These are phyloP conservation scores for Lasioglossum figueresi DNA, from an alignment of 2,888 invertebrate species.

Conservation along the genomic window DNA sequence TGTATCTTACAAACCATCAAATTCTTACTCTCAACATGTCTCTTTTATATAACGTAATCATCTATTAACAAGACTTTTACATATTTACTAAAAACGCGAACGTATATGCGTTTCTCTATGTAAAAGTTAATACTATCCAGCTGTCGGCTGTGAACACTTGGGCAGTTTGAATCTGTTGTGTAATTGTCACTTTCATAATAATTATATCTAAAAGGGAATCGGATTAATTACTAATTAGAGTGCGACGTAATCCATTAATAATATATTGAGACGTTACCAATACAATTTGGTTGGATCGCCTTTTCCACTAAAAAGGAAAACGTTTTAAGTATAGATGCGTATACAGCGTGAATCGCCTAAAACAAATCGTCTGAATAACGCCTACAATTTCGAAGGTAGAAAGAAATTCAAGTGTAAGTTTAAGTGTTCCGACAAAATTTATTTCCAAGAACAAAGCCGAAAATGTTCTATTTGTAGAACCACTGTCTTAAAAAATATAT, in stretches of 20 bases:
- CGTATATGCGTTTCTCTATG: slow-evolving; percentile 66
- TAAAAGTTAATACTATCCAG: slow-evolving; percentile 76
- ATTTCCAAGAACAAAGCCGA: neutral
- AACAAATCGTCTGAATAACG: neutral
- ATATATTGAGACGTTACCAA: slow-evolving; percentile 1
- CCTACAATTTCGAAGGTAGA: neutral
- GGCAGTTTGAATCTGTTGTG: slow-evolving; percentile 79
- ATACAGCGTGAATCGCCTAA: neutral
- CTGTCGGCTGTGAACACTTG: slow-evolving; percentile 81
- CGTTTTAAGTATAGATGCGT: slow-evolving; percentile 4
- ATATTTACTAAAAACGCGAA: slow-evolving; percentile 43
- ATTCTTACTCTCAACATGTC: slow-evolving; percentile 59
- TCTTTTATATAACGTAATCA: slow-evolving; percentile 61
- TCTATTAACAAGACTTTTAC: slow-evolving; percentile 66
- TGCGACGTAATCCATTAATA: neutral
- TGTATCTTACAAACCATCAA: slow-evolving; percentile 56
- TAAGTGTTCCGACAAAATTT: neutral
- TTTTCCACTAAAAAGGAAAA: neutral
- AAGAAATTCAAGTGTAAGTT: neutral
- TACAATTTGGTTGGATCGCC: neutral
- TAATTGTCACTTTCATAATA: slow-evolving; percentile 56
- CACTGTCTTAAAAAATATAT: neutral
- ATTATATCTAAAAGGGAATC: slow-evolving; percentile 51
- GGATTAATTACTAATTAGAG: slow-evolving; percentile 25
- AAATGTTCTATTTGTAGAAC: neutral